Conservation (phyloP, 1,140 invertebrate genomes). For the Sitobion miscanthi region DNA sequence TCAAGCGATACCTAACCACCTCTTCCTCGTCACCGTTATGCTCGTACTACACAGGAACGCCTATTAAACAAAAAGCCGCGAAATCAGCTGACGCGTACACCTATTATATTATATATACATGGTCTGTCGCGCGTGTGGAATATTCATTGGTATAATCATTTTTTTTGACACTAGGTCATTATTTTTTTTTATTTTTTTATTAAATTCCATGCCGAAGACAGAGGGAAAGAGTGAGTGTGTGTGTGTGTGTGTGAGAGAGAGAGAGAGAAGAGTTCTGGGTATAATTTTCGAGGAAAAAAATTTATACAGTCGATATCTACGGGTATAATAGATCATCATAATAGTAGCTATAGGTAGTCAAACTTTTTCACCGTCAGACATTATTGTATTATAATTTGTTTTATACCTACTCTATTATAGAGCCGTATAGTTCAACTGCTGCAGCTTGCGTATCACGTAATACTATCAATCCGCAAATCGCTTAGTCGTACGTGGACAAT, state of each 20-base stretch:
- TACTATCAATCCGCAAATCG: neutral
- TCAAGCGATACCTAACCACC: neutral
- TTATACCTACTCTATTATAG: no score
- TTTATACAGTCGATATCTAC: neutral
- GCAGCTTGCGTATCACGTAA: neutral
- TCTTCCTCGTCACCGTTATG: neutral
- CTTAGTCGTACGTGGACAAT: neutral
- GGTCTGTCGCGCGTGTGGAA: neutral
- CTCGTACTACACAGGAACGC: neutral
- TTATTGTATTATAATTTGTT: no score
- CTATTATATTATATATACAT: neutral
- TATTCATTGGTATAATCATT: neutral
- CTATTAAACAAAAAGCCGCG: conserved; percentile 5
- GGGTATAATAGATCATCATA: neutral
- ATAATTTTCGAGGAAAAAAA: neutral
- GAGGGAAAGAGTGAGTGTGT: neutral
- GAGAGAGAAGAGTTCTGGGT: neutral
- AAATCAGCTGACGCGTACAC: neutral
- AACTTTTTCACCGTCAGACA: no score
- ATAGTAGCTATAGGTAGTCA: neutral
- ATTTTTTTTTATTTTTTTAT: neutral
- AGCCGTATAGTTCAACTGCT: no score
- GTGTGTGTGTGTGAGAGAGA: no score
- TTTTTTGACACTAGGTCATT: conserved; percentile 10
- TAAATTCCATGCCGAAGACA: neutral